phyloP scores from a whole-genome alignment of 2,797 vertebrate genomes.

The Spinus pinus region DNA sequence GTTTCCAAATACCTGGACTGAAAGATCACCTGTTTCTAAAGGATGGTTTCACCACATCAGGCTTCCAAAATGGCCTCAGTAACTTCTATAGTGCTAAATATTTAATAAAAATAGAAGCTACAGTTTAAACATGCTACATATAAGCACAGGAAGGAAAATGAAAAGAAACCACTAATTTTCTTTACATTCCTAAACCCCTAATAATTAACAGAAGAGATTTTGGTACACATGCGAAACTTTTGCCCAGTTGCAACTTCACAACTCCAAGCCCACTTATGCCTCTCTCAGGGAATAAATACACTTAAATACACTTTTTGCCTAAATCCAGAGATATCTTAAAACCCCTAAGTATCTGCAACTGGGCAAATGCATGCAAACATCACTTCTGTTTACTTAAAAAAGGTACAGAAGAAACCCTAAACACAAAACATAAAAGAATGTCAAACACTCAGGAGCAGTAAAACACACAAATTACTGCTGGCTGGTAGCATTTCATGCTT shows the following conservation, averaged over 20 bases:
- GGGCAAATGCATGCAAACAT: not conserved
- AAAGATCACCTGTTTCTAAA: not conserved
- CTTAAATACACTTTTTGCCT: not conserved
- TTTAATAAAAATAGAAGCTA: not conserved
- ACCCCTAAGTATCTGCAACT: accelerated
- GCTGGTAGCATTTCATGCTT: not conserved
- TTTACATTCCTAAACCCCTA: not conserved
- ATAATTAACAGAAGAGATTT: not conserved
- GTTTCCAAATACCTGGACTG: not conserved
- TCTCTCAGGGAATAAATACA: not conserved
- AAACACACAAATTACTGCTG: not conserved
- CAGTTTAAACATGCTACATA: not conserved
- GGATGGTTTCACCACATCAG: not conserved
- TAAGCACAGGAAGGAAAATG: not conserved
- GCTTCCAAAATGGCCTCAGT: not conserved
- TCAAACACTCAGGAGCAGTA: not conserved
- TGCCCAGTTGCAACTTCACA: not conserved
- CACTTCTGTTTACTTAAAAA: not conserved
- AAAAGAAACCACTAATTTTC: not conserved
- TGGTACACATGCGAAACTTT: not conserved
- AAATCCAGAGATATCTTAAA: not conserved
- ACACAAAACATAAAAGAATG: not conserved
- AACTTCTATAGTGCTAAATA: not conserved
- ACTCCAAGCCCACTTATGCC: not conserved
- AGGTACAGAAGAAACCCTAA: not conserved